Percentiles rank a stretch among this genome's conserved stretches.
Evolutionary conservation across 2,888 invertebrate species (phyloP).

Genomic region (Mesopsocus fuscifrons): DNA sequence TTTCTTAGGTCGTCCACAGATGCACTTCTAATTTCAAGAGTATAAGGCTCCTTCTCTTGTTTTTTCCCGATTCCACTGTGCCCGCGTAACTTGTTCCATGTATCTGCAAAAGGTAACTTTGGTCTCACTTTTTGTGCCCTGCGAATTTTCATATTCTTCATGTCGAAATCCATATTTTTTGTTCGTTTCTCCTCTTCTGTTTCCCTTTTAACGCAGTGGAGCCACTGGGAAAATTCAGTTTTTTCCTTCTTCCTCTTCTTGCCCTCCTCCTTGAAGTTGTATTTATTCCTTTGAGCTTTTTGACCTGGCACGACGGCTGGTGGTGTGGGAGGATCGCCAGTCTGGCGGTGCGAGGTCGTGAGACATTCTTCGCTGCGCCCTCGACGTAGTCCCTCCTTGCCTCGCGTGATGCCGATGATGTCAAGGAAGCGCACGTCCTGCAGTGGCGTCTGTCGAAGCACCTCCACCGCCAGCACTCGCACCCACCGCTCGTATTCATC

Average conservation of each 20-base stretch:
- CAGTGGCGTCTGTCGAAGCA: constrained; percentile 53
- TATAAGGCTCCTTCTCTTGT: not conserved
- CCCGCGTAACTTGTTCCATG: not conserved
- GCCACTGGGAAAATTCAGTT: not conserved
- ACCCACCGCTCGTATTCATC: constrained; percentile 54
- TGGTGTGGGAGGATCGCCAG: too few relatives aligned
- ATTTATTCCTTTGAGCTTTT: constrained; percentile 4
- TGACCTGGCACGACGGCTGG: too few relatives aligned
- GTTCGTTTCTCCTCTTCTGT: not conserved
- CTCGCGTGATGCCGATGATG: constrained; percentile 40
- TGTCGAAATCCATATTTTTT: not conserved
- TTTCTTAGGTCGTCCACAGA: not conserved
- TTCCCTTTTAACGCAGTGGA: not conserved
- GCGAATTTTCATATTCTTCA: not conserved
- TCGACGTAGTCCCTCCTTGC: constrained; percentile 22
- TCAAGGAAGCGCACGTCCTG: constrained; percentile 39
- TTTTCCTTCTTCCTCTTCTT: not conserved
- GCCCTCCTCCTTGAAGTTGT: not conserved
- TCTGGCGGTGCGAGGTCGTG: not conserved
- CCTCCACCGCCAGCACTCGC: constrained; percentile 50
- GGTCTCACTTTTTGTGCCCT: not conserved
- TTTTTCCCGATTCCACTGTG: not conserved
- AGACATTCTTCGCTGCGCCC: constrained; percentile 21
- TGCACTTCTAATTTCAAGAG: not conserved
- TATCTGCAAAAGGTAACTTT: not conserved